phyloP scores from a whole-genome alignment of 2,797 vertebrate species.

The Protonibea diacanthus region DNA sequence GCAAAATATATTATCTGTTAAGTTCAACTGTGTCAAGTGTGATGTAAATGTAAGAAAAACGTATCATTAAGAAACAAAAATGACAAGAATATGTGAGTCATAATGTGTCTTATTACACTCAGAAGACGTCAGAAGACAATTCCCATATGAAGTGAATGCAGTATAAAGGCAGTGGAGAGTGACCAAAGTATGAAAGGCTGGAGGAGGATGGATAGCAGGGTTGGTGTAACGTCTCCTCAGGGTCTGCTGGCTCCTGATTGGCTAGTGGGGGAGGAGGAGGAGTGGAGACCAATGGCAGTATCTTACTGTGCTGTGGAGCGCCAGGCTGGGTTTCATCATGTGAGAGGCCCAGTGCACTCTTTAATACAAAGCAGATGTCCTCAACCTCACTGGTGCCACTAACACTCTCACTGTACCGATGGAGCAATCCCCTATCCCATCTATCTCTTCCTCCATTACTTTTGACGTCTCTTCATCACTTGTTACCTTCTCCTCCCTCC shows the following conservation, averaged over 20 bases:
- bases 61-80: not conserved
- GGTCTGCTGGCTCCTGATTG: constrained; percentile 54
- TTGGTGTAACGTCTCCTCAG: constrained; percentile 52
- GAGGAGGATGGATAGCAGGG: constrained; percentile 35
- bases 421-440: constrained; percentile 54
- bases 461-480: constrained; percentile 34
- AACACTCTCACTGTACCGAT: constrained; percentile 64
- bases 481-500: constrained; percentile 2
- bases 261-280: constrained; percentile 43
- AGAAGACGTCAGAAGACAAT: not conserved
- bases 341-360: constrained; percentile 72
- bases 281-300: constrained; percentile 72
- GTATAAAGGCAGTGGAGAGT: constrained; percentile 26
- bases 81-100: not conserved
- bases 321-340: constrained; percentile 83
- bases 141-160: constrained; percentile 22
- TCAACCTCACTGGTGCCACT: constrained; percentile 68
- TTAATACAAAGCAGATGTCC: constrained; percentile 86
- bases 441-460: constrained; percentile 32
- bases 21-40: not conserved
- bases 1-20: constrained; percentile 4
- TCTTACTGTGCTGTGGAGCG: constrained; percentile 62
- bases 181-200: constrained; percentile 13
- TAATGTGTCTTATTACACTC: not conserved
- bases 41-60: not conserved